Conservation (phyloP, 2,888 invertebrate species). For the Toxonevra muliebris region DNA sequence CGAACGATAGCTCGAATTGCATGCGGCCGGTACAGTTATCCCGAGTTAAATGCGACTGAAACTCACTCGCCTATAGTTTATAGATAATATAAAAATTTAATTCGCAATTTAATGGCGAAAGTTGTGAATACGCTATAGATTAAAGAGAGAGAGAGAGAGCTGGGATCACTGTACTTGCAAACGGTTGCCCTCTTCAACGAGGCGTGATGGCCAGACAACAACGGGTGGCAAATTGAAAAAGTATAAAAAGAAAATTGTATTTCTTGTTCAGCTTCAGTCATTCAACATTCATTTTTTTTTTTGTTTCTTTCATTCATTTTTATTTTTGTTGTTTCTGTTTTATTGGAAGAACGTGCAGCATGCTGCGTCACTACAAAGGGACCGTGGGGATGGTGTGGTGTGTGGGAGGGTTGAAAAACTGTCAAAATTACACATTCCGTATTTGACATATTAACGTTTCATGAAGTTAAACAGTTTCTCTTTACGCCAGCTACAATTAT, state of each 20-base stretch:
- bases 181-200: no score
- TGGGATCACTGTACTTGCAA: no score
- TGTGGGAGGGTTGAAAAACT: slow-evolving; percentile 45
- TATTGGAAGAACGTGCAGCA: slow-evolving; percentile 47
- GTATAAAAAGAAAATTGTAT: slow-evolving; percentile 36
- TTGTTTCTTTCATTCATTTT: slow-evolving; percentile 18
- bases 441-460: slow-evolving; percentile 53
- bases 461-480: slow-evolving; percentile 21
- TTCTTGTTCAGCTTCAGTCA: slow-evolving; percentile 19
- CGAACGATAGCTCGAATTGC: no score
- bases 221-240: slow-evolving; percentile 45
- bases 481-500: no score
- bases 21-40: slow-evolving; percentile 21
- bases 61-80: no score
- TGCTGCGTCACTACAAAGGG: slow-evolving; percentile 21
- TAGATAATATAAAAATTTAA: no score
- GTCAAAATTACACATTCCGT: slow-evolving; percentile 60
- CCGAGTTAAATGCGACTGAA: neutral
- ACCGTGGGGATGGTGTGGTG: slow-evolving; percentile 6
- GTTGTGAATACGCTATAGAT: no score
- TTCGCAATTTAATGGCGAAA: no score
- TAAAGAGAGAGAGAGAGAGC: no score
- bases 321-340: slow-evolving; percentile 40
- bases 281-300: slow-evolving; percentile 29
- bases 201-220: slow-evolving; percentile 28